Conservation (phyloP, 2,113 vertebrate species). For the Eptatretus burgeri region DNA sequence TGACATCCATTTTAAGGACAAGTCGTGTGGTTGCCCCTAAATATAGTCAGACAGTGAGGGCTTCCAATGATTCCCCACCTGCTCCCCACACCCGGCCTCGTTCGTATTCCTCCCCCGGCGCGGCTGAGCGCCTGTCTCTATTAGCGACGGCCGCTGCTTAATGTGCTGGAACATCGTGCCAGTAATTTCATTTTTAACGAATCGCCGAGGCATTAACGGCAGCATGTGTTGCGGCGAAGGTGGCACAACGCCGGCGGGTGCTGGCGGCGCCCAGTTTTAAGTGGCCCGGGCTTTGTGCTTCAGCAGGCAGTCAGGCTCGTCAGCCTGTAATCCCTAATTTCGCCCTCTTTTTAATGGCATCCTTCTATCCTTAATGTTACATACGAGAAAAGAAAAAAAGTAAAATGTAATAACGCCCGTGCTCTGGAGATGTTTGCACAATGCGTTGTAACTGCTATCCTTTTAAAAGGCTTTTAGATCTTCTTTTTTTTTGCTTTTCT, state of each 20-base stretch:
- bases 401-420: too few relatives aligned
- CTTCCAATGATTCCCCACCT: background rate
- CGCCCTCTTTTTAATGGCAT: too few relatives aligned
- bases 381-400: too few relatives aligned
- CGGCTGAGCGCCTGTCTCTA: conserved; percentile 6
- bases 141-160: conserved; percentile 7
- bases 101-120: conserved; percentile 1
- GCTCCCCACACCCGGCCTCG: conserved; percentile 3
- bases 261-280: background rate
- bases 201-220: conserved; percentile 6
- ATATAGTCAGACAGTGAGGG: conserved; percentile 3
- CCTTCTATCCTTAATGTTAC: too few relatives aligned
- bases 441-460: too few relatives aligned
- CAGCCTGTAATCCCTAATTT: too few relatives aligned
- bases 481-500: too few relatives aligned
- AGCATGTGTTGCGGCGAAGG: conserved; percentile 5
- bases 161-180: conserved; percentile 6
- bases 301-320: too few relatives aligned
- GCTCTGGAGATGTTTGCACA: too few relatives aligned
- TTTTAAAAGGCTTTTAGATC: too few relatives aligned
- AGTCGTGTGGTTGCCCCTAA: background rate
- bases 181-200: conserved; percentile 6
- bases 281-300: too few relatives aligned
- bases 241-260: conserved; percentile 4
- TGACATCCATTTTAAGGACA: conserved; percentile 5